A percentile compares a stretch with the other conserved stretches of the same genome.
These are phyloP conservation scores for Euplexia lucipara DNA, from an alignment of 2,888 invertebrate genomes.

Conservation along the genomic window DNA sequence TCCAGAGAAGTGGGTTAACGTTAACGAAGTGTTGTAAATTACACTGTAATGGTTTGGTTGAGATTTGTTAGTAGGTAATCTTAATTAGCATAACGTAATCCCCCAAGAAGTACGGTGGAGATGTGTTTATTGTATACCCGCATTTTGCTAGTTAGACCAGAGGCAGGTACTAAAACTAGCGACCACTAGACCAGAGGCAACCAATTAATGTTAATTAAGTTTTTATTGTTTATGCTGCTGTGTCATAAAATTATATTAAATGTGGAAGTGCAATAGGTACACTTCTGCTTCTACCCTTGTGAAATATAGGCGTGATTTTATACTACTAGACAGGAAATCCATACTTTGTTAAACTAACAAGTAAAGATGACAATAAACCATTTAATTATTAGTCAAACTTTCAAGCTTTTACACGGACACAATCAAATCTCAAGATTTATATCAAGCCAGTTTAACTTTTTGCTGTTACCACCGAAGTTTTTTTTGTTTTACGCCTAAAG, in stretches of 20 bases:
- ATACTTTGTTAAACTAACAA: neutral
- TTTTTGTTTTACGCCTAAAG: constrained; percentile 59
- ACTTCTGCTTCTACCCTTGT: no score
- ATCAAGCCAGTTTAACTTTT: constrained; percentile 40
- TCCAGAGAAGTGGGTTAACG: constrained; percentile 22
- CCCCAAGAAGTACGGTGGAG: no score
- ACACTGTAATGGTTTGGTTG: neutral
- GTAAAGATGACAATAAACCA: neutral
- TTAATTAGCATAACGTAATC: neutral
- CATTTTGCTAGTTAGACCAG: no score
- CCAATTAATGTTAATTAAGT: no score
- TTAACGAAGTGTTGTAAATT: constrained; percentile 4
- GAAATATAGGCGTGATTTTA: no score
- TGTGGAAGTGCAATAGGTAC: no score
- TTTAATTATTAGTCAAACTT: constrained; percentile 3
- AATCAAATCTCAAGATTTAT: constrained; percentile 44
- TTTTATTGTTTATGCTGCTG: no score
- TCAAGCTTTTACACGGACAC: constrained; percentile 11
- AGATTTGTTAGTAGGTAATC: constrained; percentile 5
- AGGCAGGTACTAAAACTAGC: no score
- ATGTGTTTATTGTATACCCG: no score
- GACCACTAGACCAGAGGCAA: no score
- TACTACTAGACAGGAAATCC: no score
- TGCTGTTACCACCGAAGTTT: constrained; percentile 45
- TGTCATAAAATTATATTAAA: no score